These are phyloP conservation scores for Lapara coniferarum DNA, from an alignment of 2,888 invertebrate genomes.

Conservation along the genomic window DNA sequence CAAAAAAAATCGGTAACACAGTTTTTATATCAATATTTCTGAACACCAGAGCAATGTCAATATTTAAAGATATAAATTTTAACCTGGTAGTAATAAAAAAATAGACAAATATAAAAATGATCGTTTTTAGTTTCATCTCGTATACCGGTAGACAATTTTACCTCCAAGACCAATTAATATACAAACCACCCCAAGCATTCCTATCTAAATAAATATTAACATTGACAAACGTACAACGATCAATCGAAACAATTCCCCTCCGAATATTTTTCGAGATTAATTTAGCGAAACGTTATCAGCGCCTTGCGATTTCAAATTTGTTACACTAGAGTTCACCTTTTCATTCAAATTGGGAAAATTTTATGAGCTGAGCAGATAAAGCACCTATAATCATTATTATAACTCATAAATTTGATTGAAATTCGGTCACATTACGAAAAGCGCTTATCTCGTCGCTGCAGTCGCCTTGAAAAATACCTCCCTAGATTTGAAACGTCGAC, in stretches of 20 bases:
- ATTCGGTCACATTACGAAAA: conserved; percentile 80
- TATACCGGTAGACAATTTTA: neutral
- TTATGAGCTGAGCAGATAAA: conserved; percentile 77
- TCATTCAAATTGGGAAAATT: conserved; percentile 79
- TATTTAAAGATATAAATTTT: neutral
- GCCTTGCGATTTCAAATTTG: conserved; percentile 82
- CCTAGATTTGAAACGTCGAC: conserved; percentile 65
- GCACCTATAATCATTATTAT: conserved; percentile 82
- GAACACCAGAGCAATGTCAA: too few species aligned
- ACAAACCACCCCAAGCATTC: conserved; percentile 15
- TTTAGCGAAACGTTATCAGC: conserved; percentile 79
- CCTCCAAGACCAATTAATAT: conserved; percentile 21
- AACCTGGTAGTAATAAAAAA: neutral
- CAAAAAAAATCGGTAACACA: too few species aligned
- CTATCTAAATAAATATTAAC: conserved; percentile 47
- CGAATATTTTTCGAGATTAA: conserved; percentile 73
- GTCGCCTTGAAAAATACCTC: conserved; percentile 80
- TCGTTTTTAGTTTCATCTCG: neutral
- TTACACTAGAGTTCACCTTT: conserved; percentile 82
- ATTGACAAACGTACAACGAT: conserved; percentile 58
- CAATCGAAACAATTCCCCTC: conserved; percentile 53
- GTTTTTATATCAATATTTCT: too few species aligned
- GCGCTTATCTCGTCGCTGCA: conserved; percentile 78
- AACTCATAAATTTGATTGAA: conserved; percentile 83
- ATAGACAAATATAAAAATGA: neutral